Evolutionary conservation across 2,113 vertebrate genomes (phyloP).

Genomic region (Lonchura striata): DNA sequence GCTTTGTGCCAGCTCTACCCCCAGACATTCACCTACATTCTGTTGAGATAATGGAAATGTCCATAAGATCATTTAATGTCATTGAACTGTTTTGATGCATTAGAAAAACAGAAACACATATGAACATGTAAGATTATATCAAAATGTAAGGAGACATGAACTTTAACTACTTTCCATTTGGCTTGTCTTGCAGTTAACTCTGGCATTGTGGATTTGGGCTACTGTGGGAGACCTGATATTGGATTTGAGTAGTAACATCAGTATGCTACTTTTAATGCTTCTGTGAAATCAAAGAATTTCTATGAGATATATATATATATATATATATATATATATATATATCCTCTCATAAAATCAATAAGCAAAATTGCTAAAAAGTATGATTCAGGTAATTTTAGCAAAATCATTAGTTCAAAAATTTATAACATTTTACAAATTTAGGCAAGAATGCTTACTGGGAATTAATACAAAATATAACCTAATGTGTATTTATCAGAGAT

Average conservation of each 20-base stretch:
- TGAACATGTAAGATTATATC: not conserved
- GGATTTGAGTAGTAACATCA: not conserved
- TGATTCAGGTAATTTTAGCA: not conserved
- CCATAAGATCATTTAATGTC: not conserved
- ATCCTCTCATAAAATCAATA: not conserved
- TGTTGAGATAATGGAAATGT: not conserved
- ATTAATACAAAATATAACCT: not conserved
- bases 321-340: not conserved
- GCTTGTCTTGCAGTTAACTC: not conserved
- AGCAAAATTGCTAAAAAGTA: not conserved
- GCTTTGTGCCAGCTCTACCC: not conserved
- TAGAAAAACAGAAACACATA: not conserved
- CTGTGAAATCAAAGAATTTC: not conserved
- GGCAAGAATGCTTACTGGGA: fast-evolving
- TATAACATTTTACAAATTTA: not conserved
- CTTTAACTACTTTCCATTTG: not conserved
- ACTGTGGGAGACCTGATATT: not conserved
- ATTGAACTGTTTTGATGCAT: not conserved
- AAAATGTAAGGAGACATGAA: not conserved
- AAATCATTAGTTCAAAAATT: not conserved
- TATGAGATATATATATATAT: not conserved
- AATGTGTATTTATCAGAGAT: not conserved
- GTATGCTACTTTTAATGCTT: not conserved
- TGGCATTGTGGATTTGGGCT: not conserved
- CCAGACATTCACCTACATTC: not conserved